phyloP scores from a whole-genome alignment of 2,113 vertebrate genomes.

The Centropus unirufus region DNA sequence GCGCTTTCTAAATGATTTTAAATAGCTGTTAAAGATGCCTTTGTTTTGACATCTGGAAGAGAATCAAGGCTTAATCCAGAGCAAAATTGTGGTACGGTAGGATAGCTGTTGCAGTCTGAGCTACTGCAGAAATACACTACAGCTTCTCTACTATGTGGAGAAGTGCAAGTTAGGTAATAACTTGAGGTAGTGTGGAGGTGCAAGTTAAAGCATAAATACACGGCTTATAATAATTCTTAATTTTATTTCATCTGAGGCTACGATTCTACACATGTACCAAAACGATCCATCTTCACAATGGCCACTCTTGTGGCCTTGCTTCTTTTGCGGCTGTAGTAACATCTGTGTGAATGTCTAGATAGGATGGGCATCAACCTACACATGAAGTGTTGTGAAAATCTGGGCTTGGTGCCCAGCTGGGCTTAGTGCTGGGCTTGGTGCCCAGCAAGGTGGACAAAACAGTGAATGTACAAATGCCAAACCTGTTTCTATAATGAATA shows the following conservation, averaged over 20 bases:
- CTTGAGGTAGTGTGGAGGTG: not conserved
- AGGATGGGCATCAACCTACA: not conserved
- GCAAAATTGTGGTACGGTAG: not conserved
- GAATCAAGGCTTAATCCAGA: not conserved
- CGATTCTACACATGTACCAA: not conserved
- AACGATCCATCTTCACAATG: fast-evolving
- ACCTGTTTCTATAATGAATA: not conserved
- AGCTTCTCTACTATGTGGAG: not conserved
- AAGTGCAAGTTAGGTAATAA: not conserved
- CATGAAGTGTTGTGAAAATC: not conserved
- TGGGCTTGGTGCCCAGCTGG: not conserved
- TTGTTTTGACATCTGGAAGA: not conserved
- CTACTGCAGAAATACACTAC: not conserved
- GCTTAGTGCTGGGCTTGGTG: not conserved
- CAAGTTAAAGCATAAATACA: not conserved
- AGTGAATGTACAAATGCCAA: not conserved
- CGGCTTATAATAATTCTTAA: not conserved
- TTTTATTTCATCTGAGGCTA: not conserved
- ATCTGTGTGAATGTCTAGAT: not conserved
- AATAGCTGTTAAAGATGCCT: not conserved
- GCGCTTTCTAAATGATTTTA: not conserved
- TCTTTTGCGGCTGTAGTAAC: not conserved
- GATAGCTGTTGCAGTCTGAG: not conserved
- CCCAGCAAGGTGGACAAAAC: not conserved
- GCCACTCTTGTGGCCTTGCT: not conserved